Percentiles rank a stretch among this genome's conserved stretches.
Evolutionary conservation across 2,797 vertebrate species (phyloP).

Genomic region (Chrosomus eos): DNA sequence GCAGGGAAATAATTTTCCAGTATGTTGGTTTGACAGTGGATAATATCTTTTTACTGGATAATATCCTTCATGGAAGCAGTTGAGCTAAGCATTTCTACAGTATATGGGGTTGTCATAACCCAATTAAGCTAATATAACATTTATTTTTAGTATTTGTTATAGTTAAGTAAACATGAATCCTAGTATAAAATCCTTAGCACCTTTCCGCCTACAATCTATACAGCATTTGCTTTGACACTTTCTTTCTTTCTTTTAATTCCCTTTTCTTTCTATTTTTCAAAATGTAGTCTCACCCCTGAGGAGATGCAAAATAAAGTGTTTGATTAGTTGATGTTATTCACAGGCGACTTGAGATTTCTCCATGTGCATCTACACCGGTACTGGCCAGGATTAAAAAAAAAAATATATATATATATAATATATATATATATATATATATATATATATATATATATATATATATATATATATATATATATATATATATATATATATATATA

Average conservation of each 20-base stretch:
- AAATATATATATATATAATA: too few species aligned
- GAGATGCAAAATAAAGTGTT: slow-evolving; percentile 44
- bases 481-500: too few species aligned
- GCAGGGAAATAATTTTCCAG: slow-evolving; percentile 19
- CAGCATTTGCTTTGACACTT: slow-evolving; percentile 30
- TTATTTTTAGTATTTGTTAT: background rate
- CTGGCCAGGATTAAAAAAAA: background rate
- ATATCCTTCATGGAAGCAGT: background rate
- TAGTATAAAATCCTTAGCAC: background rate
- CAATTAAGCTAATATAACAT: background rate
- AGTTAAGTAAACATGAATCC: background rate
- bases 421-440: too few species aligned
- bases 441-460: too few species aligned
- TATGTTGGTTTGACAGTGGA: slow-evolving; percentile 23
- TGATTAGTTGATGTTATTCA: slow-evolving; percentile 47
- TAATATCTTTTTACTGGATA: slow-evolving; percentile 29
- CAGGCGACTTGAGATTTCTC: slow-evolving; percentile 35
- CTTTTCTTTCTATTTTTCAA: background rate
- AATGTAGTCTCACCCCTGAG: slow-evolving; percentile 37
- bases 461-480: too few species aligned
- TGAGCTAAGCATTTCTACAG: slow-evolving; percentile 1
- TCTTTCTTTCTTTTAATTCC: slow-evolving; percentile 19
- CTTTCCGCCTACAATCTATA: background rate
- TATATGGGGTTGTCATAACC: background rate
- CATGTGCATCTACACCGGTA: background rate